Conservation (phyloP, 2,888 invertebrate genomes). For the Eristalis pertinax region DNA sequence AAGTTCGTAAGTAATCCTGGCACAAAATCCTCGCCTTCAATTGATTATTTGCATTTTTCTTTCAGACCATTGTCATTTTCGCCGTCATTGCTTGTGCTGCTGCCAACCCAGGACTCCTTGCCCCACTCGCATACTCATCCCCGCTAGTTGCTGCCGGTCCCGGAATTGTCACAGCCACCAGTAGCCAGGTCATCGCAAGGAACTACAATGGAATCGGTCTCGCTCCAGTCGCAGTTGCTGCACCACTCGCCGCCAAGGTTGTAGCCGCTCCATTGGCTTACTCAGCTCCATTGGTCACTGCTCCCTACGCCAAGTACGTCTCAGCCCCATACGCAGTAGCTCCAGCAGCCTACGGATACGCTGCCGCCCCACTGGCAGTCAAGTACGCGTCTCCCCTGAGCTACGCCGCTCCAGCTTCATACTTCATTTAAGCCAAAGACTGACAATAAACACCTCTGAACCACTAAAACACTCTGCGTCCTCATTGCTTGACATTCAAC, state of each 20-base stretch:
- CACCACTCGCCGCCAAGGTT: conserved; percentile 18
- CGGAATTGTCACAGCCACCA: conserved; percentile 67
- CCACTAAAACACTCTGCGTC: neutral
- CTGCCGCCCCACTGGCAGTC: conserved; percentile 33
- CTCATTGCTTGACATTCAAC: conserved; percentile 15
- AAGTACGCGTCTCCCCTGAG: conserved; percentile 33
- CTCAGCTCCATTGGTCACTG: conserved; percentile 1
- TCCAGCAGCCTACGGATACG: conserved; percentile 75
- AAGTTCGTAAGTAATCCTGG: conserved; percentile 50
- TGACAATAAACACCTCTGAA: conserved; percentile 48
- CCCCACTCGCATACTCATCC: conserved; percentile 74
- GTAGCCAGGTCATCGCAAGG: conserved; percentile 68
- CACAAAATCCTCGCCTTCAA: neutral
- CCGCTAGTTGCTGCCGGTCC: conserved; percentile 63
- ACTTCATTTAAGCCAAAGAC: conserved; percentile 51
- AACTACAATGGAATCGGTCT: conserved; percentile 69
- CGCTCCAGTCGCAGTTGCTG: conserved; percentile 83
- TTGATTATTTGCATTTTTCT: neutral
- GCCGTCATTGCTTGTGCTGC: conserved; percentile 56
- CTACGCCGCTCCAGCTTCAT: conserved; percentile 31
- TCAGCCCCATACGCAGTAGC: conserved; percentile 24
- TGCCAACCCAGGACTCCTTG: conserved; percentile 69
- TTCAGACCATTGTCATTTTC: conserved; percentile 59
- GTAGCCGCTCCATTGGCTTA: conserved; percentile 34
- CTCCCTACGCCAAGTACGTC: conserved; percentile 14